Evolutionary conservation across 2,113 vertebrate genomes (phyloP).

Genomic region (Apus apus): DNA sequence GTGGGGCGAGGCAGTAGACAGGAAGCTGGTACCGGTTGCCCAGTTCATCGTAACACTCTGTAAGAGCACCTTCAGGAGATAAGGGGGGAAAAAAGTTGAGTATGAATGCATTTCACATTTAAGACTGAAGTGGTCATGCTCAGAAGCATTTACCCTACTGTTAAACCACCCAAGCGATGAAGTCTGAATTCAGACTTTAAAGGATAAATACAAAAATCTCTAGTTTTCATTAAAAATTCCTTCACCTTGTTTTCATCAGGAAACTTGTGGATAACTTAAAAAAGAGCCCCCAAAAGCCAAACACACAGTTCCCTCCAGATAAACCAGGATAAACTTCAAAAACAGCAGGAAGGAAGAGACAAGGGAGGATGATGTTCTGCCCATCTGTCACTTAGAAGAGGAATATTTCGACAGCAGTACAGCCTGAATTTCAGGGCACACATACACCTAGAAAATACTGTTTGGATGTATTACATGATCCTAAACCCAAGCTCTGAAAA

Average conservation of each 20-base stretch:
- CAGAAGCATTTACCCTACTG: background rate
- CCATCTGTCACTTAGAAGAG: rapidly evolving
- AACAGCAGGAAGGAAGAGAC: background rate
- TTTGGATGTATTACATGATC: rapidly evolving
- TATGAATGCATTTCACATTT: background rate
- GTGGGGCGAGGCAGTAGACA: slow-evolving; percentile 93
- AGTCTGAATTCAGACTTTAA: background rate
- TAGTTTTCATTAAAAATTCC: background rate
- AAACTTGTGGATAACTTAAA: background rate
- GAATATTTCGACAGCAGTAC: background rate
- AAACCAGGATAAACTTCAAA: background rate
- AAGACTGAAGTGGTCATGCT: background rate
- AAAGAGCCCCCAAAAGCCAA: background rate
- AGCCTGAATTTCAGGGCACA: rapidly evolving
- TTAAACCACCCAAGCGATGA: background rate
- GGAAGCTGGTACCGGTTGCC: slow-evolving; percentile 98
- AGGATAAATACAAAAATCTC: background rate
- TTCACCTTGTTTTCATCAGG: background rate
- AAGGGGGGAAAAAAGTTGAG: background rate
- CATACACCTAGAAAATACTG: rapidly evolving
- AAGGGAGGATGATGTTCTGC: background rate
- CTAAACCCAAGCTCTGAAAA: background rate
- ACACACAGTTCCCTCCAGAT: rapidly evolving
- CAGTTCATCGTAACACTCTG: slow-evolving; percentile 97
- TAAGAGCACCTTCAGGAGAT: slow-evolving; percentile 86